Conservation (phyloP, 1,140 invertebrate species). For the Matsumurasca onukii region DNA sequence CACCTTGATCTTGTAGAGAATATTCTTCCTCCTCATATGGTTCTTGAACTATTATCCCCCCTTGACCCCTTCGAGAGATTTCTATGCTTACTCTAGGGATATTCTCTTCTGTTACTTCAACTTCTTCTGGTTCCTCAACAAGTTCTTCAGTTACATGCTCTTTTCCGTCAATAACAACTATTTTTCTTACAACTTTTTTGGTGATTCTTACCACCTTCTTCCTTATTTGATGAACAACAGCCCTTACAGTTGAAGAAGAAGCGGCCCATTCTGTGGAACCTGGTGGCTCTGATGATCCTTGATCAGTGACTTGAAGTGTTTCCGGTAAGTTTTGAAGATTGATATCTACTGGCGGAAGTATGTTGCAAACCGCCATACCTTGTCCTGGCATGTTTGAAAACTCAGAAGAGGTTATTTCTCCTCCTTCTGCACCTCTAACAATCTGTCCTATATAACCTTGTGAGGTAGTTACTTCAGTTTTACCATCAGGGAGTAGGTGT, state of each 20-base stretch:
- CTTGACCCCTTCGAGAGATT: conserved; percentile 53
- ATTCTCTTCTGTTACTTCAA: conserved; percentile 73
- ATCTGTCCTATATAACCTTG: conserved; percentile 63
- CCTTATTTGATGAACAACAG: conserved; percentile 77
- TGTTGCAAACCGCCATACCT: conserved; percentile 51
- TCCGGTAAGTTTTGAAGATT: conserved; percentile 4
- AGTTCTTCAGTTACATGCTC: conserved; percentile 80
- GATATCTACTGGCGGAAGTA: conserved; percentile 43
- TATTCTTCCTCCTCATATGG: conserved; percentile 26
- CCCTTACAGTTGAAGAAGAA: conserved; percentile 63
- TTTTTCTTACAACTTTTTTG: conserved; percentile 68
- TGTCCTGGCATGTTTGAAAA: conserved; percentile 59
- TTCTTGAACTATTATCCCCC: conserved; percentile 24
- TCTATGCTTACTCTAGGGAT: conserved; percentile 70
- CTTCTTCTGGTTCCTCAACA: conserved; percentile 77
- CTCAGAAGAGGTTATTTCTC: conserved; percentile 62
- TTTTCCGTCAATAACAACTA: conserved; percentile 78
- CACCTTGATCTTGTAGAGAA: conserved; percentile 29
- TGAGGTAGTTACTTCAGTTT: conserved; percentile 57
- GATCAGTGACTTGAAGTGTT: neutral
- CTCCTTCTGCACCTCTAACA: conserved; percentile 58
- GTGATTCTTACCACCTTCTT: conserved; percentile 72
- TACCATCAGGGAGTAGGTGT: conserved; percentile 60
- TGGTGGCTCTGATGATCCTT: neutral
- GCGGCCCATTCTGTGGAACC: conserved; percentile 47